A percentile compares a stretch with the other conserved stretches of the same genome.
Conservation (phyloP, 2,797 vertebrate genomes). For the Coendou prehensilis region DNA sequence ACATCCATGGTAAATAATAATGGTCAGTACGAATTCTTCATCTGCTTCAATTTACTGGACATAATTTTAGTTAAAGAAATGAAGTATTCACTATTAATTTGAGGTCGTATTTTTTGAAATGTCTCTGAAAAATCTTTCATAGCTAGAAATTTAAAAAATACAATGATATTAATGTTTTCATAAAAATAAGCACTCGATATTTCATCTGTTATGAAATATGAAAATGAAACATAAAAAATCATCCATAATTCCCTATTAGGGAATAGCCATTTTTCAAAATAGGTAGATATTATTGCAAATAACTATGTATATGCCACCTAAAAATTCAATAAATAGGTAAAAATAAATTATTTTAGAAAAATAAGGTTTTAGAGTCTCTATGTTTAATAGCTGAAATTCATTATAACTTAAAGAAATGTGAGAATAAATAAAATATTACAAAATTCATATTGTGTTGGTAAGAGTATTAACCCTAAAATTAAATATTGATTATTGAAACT, state of each 20-base stretch:
- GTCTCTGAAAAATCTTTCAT: not conserved
- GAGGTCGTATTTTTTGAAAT: not conserved
- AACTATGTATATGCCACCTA: not conserved
- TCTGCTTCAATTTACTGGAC: not conserved
- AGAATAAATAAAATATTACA: not conserved
- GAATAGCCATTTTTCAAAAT: not conserved
- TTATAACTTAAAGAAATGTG: not conserved
- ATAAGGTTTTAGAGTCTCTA: not conserved
- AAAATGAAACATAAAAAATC: not conserved
- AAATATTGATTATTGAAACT: not conserved
- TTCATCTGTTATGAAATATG: not conserved
- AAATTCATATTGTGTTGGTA: not conserved
- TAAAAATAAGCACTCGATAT: not conserved
- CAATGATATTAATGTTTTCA: not conserved
- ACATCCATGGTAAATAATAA: not conserved
- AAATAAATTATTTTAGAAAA: not conserved
- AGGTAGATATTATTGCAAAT: not conserved
- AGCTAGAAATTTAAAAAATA: not conserved
- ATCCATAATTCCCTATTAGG: not conserved
- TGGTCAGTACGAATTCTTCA: not conserved
- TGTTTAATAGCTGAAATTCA: conserved; percentile 2
- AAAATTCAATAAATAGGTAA: not conserved
- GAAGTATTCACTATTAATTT: not conserved
- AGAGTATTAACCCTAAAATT: not conserved
- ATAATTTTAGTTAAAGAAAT: not conserved